Percentiles rank a stretch among this genome's conserved stretches.
Conservation (phyloP, 2,888 invertebrate species). For the Drosophila anomalipes region DNA sequence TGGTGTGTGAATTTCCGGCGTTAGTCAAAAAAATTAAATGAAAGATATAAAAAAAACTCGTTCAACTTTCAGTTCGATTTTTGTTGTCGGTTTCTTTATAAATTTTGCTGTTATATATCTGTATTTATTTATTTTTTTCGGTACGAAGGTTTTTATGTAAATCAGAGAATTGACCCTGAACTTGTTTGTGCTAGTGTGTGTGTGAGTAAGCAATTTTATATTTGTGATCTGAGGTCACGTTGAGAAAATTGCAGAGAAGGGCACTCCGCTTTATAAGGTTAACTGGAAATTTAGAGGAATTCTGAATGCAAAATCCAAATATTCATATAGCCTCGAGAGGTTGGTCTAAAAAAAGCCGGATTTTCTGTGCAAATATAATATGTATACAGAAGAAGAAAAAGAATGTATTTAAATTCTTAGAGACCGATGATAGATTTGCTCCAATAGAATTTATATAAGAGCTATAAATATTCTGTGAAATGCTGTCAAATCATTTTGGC, state of each 20-base stretch:
- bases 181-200: constrained; percentile 21
- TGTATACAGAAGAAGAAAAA: background rate
- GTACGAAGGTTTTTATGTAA: constrained; percentile 57
- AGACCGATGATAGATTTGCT: background rate
- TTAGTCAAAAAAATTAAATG: constrained; percentile 32
- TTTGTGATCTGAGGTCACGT: constrained; percentile 28
- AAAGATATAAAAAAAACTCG: constrained; percentile 28
- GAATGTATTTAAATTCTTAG: background rate
- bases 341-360: background rate
- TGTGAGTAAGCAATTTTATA: constrained; percentile 2
- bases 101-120: constrained; percentile 15
- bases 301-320: background rate
- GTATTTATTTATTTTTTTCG: constrained; percentile 22
- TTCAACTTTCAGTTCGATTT: constrained; percentile 53
- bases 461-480: background rate
- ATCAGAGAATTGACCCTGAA: constrained; percentile 55
- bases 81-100: constrained; percentile 26
- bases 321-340: background rate
- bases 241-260: constrained; percentile 27
- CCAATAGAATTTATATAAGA: background rate
- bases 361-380: background rate
- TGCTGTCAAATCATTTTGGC: background rate
- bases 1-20: constrained; percentile 65
- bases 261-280: constrained; percentile 1
- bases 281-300: background rate